A percentile compares a stretch with the other conserved stretches of the same genome.
These are phyloP conservation scores for Limnothrissa miodon DNA, from an alignment of 2,113 vertebrate species.

Conservation along the genomic window DNA sequence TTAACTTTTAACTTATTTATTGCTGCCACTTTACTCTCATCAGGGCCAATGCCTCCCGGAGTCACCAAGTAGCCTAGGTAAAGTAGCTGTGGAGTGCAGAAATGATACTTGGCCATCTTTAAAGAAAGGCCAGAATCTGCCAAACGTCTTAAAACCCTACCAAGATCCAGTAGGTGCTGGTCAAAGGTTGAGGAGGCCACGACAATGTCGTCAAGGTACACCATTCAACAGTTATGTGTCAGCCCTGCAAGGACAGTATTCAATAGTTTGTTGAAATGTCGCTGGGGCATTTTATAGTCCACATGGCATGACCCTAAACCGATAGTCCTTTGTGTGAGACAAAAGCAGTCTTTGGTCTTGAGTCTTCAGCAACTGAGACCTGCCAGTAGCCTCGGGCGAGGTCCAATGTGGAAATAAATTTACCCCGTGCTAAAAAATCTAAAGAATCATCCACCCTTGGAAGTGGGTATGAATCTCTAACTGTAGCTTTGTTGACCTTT, in stretches of 20 bases:
- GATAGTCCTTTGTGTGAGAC: too few relatives aligned
- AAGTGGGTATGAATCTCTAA: too few relatives aligned
- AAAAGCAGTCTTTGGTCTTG: too few relatives aligned
- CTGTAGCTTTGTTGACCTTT: too few relatives aligned
- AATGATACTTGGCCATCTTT: conserved; percentile 36
- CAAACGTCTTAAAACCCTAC: conserved; percentile 10
- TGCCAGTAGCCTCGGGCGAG: neutral
- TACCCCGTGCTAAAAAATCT: too few relatives aligned
- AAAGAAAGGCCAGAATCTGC: conserved; percentile 9
- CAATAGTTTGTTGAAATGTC: conserved; percentile 11
- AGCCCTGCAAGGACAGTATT: conserved; percentile 30
- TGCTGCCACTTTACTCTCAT: conserved; percentile 15
- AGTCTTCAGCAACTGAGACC: too few relatives aligned
- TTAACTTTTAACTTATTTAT: too few relatives aligned
- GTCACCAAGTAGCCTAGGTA: conserved; percentile 22
- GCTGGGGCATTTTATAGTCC: too few relatives aligned
- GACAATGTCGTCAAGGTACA: conserved; percentile 40
- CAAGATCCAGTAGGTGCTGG: conserved; percentile 24
- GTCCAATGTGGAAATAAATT: too few relatives aligned
- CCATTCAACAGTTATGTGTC: conserved; percentile 14
- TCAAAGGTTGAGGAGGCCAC: conserved; percentile 26
- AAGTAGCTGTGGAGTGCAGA: conserved; percentile 11
- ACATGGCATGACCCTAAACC: too few relatives aligned
- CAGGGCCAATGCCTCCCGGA: conserved; percentile 12
- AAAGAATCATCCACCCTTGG: too few relatives aligned